A percentile compares a stretch with the other conserved stretches of the same genome.
Conservation (phyloP, 2,113 vertebrate species). For the Narcine bancroftii region DNA sequence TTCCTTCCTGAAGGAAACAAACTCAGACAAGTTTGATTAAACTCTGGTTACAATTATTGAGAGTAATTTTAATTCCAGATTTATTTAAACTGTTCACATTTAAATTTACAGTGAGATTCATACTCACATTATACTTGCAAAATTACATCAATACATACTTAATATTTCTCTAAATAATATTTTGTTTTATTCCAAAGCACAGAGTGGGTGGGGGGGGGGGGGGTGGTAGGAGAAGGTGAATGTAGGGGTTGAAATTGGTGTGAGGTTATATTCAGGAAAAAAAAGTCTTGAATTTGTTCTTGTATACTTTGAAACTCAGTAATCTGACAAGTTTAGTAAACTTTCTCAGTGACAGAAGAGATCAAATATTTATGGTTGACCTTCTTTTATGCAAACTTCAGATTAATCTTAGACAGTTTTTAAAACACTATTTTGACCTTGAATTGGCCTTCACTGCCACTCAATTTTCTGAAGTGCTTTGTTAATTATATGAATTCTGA, state of each 20-base stretch:
- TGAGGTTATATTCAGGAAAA: slow-evolving; percentile 4
- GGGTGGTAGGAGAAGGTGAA: too few species aligned
- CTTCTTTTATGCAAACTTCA: slow-evolving; percentile 1
- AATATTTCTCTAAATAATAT: background rate
- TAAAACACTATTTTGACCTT: slow-evolving; percentile 22
- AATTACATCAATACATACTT: background rate
- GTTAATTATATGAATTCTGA: slow-evolving; percentile 21
- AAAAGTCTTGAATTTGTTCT: background rate
- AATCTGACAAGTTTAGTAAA: background rate
- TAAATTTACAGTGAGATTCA: too few species aligned
- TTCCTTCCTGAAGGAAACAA: too few species aligned
- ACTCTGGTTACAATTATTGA: too few species aligned
- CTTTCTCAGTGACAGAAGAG: background rate
- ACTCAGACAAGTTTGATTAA: too few species aligned
- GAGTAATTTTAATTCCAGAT: too few species aligned
- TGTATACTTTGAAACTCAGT: slow-evolving; percentile 1
- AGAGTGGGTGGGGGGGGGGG: too few species aligned
- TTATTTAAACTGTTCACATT: too few species aligned
- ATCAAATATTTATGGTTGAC: slow-evolving; percentile 17
- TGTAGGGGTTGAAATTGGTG: too few species aligned
- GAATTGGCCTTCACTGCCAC: background rate
- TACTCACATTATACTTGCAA: too few species aligned
- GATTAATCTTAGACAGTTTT: background rate
- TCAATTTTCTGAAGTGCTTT: background rate
- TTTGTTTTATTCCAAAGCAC: background rate